These are phyloP conservation scores for Microctonus aethiopoides DNA, from an alignment of 2,888 invertebrate genomes.

Conservation along the genomic window DNA sequence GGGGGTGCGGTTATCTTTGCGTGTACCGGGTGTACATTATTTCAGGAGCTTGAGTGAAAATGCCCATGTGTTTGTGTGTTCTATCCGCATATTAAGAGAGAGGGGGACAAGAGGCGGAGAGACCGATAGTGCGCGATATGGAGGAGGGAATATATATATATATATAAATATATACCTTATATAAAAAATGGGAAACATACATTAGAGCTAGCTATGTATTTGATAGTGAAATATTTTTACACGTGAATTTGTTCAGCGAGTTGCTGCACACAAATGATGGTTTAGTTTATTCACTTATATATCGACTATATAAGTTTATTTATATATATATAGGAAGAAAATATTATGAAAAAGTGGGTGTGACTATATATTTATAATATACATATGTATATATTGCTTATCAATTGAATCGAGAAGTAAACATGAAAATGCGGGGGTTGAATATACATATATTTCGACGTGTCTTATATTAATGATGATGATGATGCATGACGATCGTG, in stretches of 20 bases:
- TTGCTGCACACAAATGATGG: not conserved
- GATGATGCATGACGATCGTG: not conserved
- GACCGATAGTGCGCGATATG: not conserved
- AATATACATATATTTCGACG: not conserved
- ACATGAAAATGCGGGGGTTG: slow-evolving; percentile 1
- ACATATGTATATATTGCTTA: slow-evolving; percentile 56
- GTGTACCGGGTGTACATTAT: slow-evolving; percentile 63
- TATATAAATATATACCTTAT: not conserved
- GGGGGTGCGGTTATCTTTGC: slow-evolving; percentile 64
- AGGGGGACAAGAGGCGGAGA: not conserved
- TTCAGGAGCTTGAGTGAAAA: slow-evolving; percentile 43
- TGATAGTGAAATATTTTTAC: not conserved
- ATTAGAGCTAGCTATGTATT: not conserved
- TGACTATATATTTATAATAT: no score
- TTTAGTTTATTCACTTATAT: not conserved
- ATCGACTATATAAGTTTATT: not conserved
- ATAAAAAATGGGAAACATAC: not conserved
- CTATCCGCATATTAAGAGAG: not conserved
- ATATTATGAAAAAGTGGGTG: slow-evolving; percentile 50
- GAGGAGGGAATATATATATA: not conserved
- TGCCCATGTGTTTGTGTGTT: slow-evolving; percentile 4
- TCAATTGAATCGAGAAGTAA: slow-evolving; percentile 54
- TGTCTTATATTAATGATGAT: not conserved
- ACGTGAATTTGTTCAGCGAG: not conserved
- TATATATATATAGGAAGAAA: not conserved